Percentiles rank a stretch among this genome's conserved stretches.
phyloP scores from a whole-genome alignment of 2,113 vertebrate species.

The Xiphorhynchus elegans region DNA sequence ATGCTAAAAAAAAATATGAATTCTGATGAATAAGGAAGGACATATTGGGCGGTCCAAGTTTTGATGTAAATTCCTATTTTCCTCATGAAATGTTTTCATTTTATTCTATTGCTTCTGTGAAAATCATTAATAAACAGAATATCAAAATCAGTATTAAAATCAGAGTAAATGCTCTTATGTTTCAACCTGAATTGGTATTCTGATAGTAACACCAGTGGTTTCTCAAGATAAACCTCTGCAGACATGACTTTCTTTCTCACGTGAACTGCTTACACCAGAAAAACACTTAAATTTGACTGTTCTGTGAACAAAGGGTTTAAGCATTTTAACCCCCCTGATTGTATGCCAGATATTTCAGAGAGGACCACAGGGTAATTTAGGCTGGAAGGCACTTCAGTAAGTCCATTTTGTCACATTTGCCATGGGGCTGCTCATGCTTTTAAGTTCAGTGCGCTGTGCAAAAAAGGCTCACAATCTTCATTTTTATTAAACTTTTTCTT shows the following conservation, averaged over 20 bases:
- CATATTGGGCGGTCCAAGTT: neutral
- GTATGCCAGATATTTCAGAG: neutral
- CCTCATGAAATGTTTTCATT: neutral
- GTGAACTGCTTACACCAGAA: neutral
- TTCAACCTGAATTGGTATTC: neutral
- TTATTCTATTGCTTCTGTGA: neutral
- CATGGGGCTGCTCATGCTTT: fast-evolving
- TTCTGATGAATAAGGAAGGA: neutral
- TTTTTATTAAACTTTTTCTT: neutral
- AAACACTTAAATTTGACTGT: neutral
- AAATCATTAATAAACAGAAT: neutral
- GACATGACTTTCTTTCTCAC: neutral
- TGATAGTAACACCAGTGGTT: neutral
- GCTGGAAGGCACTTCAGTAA: neutral
- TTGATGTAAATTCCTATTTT: neutral
- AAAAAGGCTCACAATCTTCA: neutral
- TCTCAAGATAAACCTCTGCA: neutral
- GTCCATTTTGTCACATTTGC: neutral
- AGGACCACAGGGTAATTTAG: neutral
- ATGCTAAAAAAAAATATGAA: neutral
- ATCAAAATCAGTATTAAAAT: neutral
- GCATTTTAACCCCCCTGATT: neutral
- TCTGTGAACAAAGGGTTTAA: neutral
- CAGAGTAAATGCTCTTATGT: neutral
- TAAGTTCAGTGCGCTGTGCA: neutral